These are phyloP conservation scores for Phengaris alcon DNA, from an alignment of 2,888 invertebrate genomes.

Conservation along the genomic window DNA sequence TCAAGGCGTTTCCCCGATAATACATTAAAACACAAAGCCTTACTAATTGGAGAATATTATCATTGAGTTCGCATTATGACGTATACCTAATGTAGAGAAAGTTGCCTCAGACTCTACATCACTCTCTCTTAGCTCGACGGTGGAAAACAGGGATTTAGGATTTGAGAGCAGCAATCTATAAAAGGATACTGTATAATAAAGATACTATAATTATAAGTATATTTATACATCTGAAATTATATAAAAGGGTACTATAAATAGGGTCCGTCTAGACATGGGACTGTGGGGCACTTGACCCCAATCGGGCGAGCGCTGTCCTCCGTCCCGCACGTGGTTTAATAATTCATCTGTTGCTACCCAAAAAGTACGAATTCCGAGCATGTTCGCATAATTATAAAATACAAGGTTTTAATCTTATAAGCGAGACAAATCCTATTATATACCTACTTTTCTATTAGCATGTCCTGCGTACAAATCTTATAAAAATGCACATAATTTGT, in stretches of 20 bases:
- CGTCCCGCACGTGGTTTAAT: constrained; percentile 63
- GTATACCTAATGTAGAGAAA: constrained; percentile 18
- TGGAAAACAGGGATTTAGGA: background rate
- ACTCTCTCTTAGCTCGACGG: background rate
- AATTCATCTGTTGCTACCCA: constrained; percentile 52
- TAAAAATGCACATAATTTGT: too few species aligned
- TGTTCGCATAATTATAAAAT: background rate
- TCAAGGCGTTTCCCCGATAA: constrained; percentile 14
- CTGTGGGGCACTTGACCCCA: constrained; percentile 61
- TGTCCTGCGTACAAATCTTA: too few species aligned
- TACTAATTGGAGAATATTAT: background rate
- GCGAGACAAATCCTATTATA: too few species aligned
- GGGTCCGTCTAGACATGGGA: constrained; percentile 50
- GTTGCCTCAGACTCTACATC: background rate
- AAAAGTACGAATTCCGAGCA: background rate
- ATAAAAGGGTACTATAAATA: constrained; percentile 12
- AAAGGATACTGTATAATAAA: background rate
- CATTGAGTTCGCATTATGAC: background rate
- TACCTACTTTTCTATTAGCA: too few species aligned
- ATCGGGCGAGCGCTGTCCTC: constrained; percentile 59
- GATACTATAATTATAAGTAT: background rate
- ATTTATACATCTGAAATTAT: background rate
- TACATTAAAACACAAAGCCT: background rate
- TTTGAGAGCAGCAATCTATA: background rate
- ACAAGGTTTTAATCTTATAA: too few species aligned